Base-by-base conservation (phyloP, 2,888 invertebrate genomes). In the Callosobruchus maculatus region DNA sequence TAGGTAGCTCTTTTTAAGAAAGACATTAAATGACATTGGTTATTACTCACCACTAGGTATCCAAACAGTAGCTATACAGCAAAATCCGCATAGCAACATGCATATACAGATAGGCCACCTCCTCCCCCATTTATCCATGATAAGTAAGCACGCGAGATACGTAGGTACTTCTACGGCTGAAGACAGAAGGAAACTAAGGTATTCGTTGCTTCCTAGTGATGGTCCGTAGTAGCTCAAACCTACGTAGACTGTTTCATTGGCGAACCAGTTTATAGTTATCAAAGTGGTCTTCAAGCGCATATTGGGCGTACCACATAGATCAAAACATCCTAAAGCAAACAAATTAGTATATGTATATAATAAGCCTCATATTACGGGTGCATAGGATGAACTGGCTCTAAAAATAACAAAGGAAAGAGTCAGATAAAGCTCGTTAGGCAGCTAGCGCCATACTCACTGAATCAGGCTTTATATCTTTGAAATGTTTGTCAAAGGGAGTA, bases 161-260 rank as follows among this genome's bases (percentile, higher is more conserved):
- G 96, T 95, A 0, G 97, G 97, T 80, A 97, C 92, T 87, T 97
- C 97, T 3, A 96, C 96, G 0, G 93, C 91, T 0, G 95, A 95
- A 1, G 96, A 95, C 70, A 97, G 89, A 77, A 96, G 92, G 85
- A 97, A 97, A 83, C 96, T 96, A 82, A 97, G 89, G 86, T 97
- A 96, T 82, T 96, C 94, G 85, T 96, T 94, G 82, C 90, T 94
- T 13, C 97, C 97, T 72, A 97, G 89, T 0, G 95, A 93, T 13
- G 97, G 96, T 0, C 96, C 96, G 82, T 97, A 97, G 84, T 97
- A 96, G 80, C 96, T 96, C 67, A 97, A 89, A 0, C 97, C 97
- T 21, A 97, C 94, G 84, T 97, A 97, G 0, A 97, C 97, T 86
- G 95, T 96, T 83, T 96, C 95, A 81, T 95, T 97, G 71, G 96